Evolutionary conservation across 2,797 vertebrate species (phyloP).

Genomic region (Protonibea diacanthus): DNA sequence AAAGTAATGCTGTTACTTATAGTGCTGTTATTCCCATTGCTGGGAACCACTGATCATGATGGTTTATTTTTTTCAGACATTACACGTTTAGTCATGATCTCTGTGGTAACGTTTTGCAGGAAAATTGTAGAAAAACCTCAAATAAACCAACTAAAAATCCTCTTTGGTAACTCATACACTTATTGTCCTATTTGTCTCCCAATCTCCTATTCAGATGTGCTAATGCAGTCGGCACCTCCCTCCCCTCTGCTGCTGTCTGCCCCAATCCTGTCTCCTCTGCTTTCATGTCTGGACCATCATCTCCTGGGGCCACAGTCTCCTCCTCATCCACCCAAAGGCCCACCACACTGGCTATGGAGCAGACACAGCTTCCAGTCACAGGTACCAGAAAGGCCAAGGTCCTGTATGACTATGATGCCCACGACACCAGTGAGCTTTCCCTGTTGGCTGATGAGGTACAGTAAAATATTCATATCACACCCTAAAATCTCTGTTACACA

Average conservation of each 20-base stretch:
- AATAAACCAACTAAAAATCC: neutral
- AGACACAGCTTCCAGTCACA: slow-evolving; percentile 88
- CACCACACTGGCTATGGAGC: slow-evolving; percentile 84
- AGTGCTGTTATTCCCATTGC: no score
- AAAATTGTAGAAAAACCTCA: neutral
- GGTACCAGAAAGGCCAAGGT: slow-evolving; percentile 95
- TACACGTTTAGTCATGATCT: neutral
- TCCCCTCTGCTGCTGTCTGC: slow-evolving; percentile 76
- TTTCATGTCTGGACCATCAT: slow-evolving; percentile 83
- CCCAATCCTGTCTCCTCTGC: slow-evolving; percentile 82
- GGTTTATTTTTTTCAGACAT: no score
- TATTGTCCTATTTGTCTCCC: neutral
- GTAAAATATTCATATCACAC: slow-evolving; percentile 4
- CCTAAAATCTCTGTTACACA: neutral
- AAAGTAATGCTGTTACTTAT: no score
- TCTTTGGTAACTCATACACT: neutral
- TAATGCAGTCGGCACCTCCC: slow-evolving; percentile 82
- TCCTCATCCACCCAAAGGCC: slow-evolving; percentile 72
- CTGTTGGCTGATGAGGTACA: slow-evolving; percentile 95
- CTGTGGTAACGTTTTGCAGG: neutral
- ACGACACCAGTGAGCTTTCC: slow-evolving; percentile 92
- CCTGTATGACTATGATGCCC: slow-evolving; percentile 96
- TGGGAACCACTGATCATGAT: no score
- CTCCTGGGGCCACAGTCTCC: slow-evolving; percentile 51
- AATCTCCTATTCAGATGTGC: slow-evolving; percentile 55